Conservation (phyloP, 2,888 invertebrate species). For the Elysia crispata region DNA sequence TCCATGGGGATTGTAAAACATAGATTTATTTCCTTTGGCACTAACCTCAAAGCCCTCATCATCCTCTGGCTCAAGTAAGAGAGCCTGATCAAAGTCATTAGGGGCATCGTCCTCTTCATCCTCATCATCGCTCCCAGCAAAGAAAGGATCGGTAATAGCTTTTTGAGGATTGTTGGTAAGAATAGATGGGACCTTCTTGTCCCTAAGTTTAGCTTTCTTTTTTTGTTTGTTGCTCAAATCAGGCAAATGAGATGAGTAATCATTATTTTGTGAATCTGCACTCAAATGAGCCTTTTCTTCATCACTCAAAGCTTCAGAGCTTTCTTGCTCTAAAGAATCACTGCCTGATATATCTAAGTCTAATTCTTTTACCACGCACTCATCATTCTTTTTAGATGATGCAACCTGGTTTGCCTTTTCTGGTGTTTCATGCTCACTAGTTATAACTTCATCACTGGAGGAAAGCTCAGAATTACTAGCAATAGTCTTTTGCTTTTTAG, state of each 20-base stretch:
- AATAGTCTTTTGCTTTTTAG: no score
- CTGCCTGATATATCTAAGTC: conserved; percentile 52
- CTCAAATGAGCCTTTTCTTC: conserved; percentile 12
- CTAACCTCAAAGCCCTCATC: conserved; percentile 9
- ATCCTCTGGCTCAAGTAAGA: conserved; percentile 6
- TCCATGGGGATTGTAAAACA: conserved; percentile 55
- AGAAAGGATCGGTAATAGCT: conserved; percentile 27
- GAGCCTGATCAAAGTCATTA: neutral
- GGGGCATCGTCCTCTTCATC: neutral
- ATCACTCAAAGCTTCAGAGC: conserved; percentile 6
- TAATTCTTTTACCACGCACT: conserved; percentile 62
- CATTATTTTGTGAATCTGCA: neutral
- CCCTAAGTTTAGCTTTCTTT: neutral
- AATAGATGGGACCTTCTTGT: conserved; percentile 21
- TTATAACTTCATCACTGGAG: no score
- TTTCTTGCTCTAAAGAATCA: conserved; percentile 34
- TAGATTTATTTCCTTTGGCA: conserved; percentile 36
- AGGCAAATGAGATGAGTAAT: neutral
- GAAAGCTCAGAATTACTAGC: no score
- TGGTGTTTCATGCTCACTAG: no score
- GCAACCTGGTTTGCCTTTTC: no score
- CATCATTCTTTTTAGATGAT: conserved; percentile 49
- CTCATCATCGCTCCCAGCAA: conserved; percentile 42
- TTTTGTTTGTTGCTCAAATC: neutral
- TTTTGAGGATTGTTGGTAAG: conserved; percentile 17